Evolutionary conservation across 1,140 invertebrate species (phyloP), one percentile per base, ranked within the genome.

Genomic region (Ephestia elutella): DNA sequence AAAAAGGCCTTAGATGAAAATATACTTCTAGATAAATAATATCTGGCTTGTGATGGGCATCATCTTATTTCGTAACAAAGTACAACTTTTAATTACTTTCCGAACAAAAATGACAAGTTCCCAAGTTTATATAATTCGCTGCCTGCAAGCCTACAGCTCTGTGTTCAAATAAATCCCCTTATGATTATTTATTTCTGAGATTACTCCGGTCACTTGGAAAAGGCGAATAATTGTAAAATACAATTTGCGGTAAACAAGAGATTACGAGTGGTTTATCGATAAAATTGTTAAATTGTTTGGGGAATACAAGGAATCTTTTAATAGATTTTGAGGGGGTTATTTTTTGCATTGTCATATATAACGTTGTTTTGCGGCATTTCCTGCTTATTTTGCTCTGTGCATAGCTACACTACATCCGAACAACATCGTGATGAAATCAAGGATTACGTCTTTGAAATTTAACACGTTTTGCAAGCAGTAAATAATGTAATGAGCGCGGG

Each of bases 11-110:
- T 28, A 38, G 30, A 10, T 32, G 11, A 32, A 32, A 32, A 11
- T 32, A 32, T 7, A 32, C 9, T 1, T 5, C 30, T 32, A 20
- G 49, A 28, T 55, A 63, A 56, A 59, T 55, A 66, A 63, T 53
- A 63, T 58, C 56, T 44, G 51, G 28, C 11, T 49, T 38, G 38
- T 54, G 65, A 61, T 58, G 49, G 55, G 35, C 55, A 51, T 60
- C 53, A 62, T 60, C 58, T 58, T 66, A 57, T 66, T 63, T 60
- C 51, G 60, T 59, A 54, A 64, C 62, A 63, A 59, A 59, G 57
- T 54, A 38, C 44, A 63, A 63, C 65, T 68, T 68, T 68, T 68
- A 68, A 68, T 68, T 68, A 68, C 62, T 64, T 68, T 25, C 54
- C 57, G 56, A 68, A 68, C 54, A 64, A 68, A 67, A 68, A 63